phyloP scores from a whole-genome alignment of 2,113 vertebrate species.

The Lamprologus sp. region DNA sequence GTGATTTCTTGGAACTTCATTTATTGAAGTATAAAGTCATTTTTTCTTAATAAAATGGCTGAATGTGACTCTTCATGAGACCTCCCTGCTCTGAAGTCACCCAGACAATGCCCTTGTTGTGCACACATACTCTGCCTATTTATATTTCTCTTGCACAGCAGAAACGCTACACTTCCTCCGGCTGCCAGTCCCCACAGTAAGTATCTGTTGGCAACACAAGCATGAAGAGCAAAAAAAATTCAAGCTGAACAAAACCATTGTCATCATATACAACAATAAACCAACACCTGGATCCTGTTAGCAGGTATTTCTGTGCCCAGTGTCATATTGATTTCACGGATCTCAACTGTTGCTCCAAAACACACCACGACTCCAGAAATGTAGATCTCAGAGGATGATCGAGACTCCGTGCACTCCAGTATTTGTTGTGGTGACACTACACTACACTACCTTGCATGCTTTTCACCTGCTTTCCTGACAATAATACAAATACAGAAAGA shows the following conservation, averaged over 20 bases:
- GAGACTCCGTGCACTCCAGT: rapidly evolving
- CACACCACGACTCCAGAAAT: neutral
- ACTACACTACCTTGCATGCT: neutral
- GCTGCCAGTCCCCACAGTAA: neutral
- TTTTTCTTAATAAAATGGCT: rapidly evolving
- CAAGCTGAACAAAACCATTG: rapidly evolving
- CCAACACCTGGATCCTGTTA: neutral
- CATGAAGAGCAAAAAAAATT: neutral
- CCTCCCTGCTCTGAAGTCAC: neutral
- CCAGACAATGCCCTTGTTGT: neutral
- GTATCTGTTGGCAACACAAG: neutral
- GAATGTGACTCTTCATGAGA: neutral
- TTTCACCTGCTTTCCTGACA: neutral
- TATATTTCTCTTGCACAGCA: neutral
- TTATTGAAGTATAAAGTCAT: neutral
- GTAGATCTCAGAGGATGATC: neutral
- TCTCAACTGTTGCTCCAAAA: neutral
- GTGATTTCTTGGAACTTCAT: neutral
- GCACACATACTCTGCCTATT: neutral
- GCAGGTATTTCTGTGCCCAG: neutral
- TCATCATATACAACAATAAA: neutral
- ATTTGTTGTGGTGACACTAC: neutral
- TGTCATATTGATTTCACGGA: rapidly evolving
- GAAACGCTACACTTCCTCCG: neutral
- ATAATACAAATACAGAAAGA: neutral